Conservation (phyloP, 1,140 invertebrate species). For the Neoseiulus cucumeris region DNA sequence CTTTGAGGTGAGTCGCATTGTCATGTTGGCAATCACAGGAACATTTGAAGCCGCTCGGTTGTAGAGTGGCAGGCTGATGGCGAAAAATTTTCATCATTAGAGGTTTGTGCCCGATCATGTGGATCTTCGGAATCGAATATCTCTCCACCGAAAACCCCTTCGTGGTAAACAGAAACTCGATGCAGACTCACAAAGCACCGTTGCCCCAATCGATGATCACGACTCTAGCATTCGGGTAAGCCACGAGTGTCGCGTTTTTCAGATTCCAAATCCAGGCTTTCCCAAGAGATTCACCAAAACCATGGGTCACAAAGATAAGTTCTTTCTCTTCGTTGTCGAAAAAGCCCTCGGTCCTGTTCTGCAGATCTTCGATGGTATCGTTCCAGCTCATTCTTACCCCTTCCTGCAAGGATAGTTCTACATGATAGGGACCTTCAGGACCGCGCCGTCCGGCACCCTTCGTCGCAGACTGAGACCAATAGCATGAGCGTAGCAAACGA, state of each 20-base stretch:
- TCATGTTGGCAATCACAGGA: not conserved
- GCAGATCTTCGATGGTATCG: too few relatives aligned
- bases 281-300: not conserved
- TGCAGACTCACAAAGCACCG: not conserved
- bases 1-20: not conserved
- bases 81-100: not conserved
- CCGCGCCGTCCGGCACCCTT: too few relatives aligned
- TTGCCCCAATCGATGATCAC: constrained; percentile 5
- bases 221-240: not conserved
- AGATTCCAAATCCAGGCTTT: not conserved
- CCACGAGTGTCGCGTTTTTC: not conserved
- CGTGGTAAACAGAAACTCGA: not conserved
- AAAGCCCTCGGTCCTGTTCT: too few relatives aligned
- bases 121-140: not conserved
- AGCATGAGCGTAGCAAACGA: too few relatives aligned
- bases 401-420: too few relatives aligned
- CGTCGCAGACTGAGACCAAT: too few relatives aligned
- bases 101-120: not conserved
- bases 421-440: too few relatives aligned
- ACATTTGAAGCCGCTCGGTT: not conserved
- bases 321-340: not conserved
- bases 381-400: too few relatives aligned
- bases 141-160: not conserved
- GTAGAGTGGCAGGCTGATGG: not conserved
- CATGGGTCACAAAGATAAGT: not conserved